Conservation (phyloP, 2,888 invertebrate species). For the Acanthosoma haemorrhoidale region DNA sequence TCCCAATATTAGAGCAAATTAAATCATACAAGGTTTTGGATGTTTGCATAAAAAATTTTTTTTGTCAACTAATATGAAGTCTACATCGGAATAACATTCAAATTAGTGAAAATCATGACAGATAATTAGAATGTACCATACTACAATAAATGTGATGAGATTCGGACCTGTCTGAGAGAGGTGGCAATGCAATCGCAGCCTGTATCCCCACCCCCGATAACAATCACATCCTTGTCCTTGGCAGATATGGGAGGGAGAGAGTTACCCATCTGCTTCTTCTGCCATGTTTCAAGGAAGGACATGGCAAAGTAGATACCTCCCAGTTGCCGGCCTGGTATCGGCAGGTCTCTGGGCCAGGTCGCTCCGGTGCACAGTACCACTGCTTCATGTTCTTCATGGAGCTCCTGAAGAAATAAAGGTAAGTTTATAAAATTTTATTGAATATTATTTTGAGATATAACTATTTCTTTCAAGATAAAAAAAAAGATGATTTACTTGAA, state of each 20-base stretch:
- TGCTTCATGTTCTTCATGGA: constrained; percentile 67
- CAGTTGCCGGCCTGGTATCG: constrained; percentile 77
- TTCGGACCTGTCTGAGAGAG: constrained; percentile 70
- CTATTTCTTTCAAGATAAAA: too few relatives aligned
- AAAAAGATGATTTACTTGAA: too few relatives aligned
- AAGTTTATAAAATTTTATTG: too few relatives aligned
- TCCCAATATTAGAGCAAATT: too few relatives aligned
- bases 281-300: constrained; percentile 94
- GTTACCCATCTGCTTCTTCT: constrained; percentile 83
- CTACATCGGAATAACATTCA: background rate
- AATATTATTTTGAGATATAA: too few relatives aligned
- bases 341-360: constrained; percentile 92
- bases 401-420: constrained; percentile 44
- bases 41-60: too few relatives aligned
- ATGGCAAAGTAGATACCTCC: constrained; percentile 96
- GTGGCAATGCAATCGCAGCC: constrained; percentile 99
- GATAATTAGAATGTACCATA: too few relatives aligned
- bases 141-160: too few relatives aligned
- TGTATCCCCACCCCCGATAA: constrained; percentile 87
- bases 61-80: background rate
- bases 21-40: too few relatives aligned
- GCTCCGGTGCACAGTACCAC: constrained; percentile 87
- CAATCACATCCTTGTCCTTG: constrained; percentile 87
- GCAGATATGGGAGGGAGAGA: constrained; percentile 62
- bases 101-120: background rate